Conservation (phyloP, 2,113 vertebrate genomes). For the Choloepus hoffmanni region DNA sequence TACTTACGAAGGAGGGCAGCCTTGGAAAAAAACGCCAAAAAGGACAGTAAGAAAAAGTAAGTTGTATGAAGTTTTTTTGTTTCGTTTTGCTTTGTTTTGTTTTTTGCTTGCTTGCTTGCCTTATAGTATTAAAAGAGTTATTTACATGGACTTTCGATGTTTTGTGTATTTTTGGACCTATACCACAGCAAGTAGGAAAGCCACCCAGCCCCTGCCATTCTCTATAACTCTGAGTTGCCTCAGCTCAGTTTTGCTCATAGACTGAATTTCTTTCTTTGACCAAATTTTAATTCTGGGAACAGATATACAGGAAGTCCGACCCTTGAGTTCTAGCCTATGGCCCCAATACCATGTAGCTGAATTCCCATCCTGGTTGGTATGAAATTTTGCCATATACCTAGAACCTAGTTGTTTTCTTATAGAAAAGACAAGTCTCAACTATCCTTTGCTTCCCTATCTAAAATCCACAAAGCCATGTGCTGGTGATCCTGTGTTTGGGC, state of each 20-base stretch:
- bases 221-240: neutral
- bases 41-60: conserved; percentile 98
- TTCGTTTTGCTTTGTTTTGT: neutral
- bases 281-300: neutral
- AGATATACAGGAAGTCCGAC: neutral
- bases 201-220: neutral
- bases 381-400: neutral
- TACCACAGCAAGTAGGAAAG: neutral
- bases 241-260: neutral
- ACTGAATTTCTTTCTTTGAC: neutral
- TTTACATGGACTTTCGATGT: neutral
- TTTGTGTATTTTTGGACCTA: neutral
- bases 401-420: neutral
- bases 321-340: neutral
- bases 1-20: conserved; percentile 90
- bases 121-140: neutral
- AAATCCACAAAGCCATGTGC: neutral
- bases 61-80: conserved; percentile 54
- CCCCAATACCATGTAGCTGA: neutral
- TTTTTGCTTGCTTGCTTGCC: neutral
- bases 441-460: neutral
- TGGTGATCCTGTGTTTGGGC: neutral
- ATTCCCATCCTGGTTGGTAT: neutral
- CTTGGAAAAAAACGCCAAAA: conserved; percentile 93
- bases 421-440: neutral